A percentile compares a stretch with the other conserved stretches of the same genome.
These are phyloP conservation scores for Drosophila kepulauana DNA, from an alignment of 1,140 invertebrate genomes.

Conservation along the genomic window DNA sequence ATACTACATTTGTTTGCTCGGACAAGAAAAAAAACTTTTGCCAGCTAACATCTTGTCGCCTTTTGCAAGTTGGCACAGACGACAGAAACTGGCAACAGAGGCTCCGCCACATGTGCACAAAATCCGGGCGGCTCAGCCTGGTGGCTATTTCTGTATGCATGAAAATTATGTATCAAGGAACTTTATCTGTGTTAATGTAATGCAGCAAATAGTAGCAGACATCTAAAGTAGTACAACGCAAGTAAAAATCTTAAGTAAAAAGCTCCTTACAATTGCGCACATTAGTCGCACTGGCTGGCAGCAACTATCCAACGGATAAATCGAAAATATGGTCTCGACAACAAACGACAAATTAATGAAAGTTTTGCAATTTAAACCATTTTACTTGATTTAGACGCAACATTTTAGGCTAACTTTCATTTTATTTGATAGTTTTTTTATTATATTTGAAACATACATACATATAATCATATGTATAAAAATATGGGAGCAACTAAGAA, in stretches of 20 bases:
- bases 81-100: conserved; percentile 18
- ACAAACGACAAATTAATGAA: conserved; percentile 64
- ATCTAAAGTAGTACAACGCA: conserved; percentile 27
- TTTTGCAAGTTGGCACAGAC: conserved; percentile 77
- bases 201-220: conserved; percentile 67
- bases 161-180: conserved; percentile 83
- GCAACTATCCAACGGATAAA: conserved; percentile 8
- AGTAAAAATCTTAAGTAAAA: conserved; percentile 45
- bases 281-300: conserved; percentile 35
- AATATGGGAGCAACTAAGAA: no score
- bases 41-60: conserved; percentile 80
- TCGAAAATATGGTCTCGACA: conserved; percentile 15
- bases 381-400: conserved; percentile 32
- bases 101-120: conserved; percentile 59
- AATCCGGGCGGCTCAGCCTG: conserved; percentile 31
- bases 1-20: conserved; percentile 66
- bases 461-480: no score
- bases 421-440: conserved; percentile 21
- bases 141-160: conserved; percentile 71
- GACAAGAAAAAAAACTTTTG: conserved; percentile 68
- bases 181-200: conserved; percentile 83
- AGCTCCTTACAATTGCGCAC: conserved; percentile 65
- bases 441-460: no score
- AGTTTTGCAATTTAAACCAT: conserved; percentile 51
- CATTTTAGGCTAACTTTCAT: conserved; percentile 33